Conservation (phyloP, 1,140 invertebrate species). For the Drosophila erecta region DNA sequence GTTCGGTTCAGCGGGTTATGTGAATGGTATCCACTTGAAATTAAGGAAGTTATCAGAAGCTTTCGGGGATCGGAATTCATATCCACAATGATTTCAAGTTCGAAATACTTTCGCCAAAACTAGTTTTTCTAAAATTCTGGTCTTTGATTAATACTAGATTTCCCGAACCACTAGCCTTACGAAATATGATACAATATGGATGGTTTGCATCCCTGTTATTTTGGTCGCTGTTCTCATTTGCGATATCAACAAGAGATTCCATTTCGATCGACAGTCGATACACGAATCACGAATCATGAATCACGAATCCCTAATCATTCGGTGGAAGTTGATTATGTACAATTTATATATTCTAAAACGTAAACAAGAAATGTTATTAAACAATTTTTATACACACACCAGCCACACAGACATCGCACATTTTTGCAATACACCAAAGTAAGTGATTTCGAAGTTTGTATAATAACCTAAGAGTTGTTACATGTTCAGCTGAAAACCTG, state of each 20-base stretch:
- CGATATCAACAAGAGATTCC: slow-evolving; percentile 84
- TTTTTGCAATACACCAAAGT: slow-evolving; percentile 66
- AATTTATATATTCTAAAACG: slow-evolving; percentile 50
- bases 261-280: slow-evolving; percentile 76
- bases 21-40: background rate
- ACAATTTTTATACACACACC: slow-evolving; percentile 66
- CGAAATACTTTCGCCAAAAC: background rate
- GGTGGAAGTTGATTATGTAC: slow-evolving; percentile 42
- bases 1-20: background rate
- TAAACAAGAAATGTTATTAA: slow-evolving; percentile 41
- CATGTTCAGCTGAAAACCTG: slow-evolving; percentile 21
- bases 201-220: slow-evolving; percentile 31
- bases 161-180: slow-evolving; percentile 5
- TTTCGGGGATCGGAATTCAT: background rate
- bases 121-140: background rate
- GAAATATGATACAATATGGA: background rate
- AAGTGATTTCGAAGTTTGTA: slow-evolving; percentile 63
- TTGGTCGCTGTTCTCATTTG: slow-evolving; percentile 79
- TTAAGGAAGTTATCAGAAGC: background rate
- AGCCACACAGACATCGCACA: slow-evolving; percentile 52
- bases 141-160: no score
- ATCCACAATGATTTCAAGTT: background rate
- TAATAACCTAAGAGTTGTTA: slow-evolving; percentile 29
- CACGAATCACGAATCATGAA: slow-evolving; percentile 32
- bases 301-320: slow-evolving; percentile 41